Evolutionary conservation across 2,797 vertebrate species (phyloP).

Genomic region (Cynodonichthys magdalenae): DNA sequence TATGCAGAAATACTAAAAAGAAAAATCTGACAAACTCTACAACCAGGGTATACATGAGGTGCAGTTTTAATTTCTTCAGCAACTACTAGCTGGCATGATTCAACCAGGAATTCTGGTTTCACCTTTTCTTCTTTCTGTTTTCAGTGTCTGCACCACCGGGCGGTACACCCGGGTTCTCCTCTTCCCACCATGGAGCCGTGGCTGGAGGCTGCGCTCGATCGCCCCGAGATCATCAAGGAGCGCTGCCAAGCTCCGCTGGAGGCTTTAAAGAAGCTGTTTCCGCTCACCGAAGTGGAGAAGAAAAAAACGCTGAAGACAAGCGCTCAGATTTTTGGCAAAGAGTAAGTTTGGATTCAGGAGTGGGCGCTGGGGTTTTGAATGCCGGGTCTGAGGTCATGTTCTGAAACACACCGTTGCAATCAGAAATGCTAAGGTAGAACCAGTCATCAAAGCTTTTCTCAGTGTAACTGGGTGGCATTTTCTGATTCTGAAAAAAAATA

Average conservation of each 20-base stretch:
- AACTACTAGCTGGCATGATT: conserved; percentile 1
- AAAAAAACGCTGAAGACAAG: conserved; percentile 90
- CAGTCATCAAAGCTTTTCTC: neutral
- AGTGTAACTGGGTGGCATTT: neutral
- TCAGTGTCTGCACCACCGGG: conserved; percentile 93
- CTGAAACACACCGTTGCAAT: neutral
- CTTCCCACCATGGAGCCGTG: conserved; percentile 88
- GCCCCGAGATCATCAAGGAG: conserved; percentile 81
- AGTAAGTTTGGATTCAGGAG: conserved; percentile 77
- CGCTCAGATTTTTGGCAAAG: conserved; percentile 90
- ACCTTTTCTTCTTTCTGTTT: conserved; percentile 8
- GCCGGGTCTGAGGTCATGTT: neutral
- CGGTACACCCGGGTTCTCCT: conserved; percentile 82
- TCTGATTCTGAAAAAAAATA: too few relatives aligned
- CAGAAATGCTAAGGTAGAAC: neutral
- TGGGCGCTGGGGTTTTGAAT: neutral
- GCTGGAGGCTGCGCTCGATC: conserved; percentile 83
- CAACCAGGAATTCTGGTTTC: conserved; percentile 2
- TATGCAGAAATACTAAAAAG: too few relatives aligned
- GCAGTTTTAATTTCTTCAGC: neutral
- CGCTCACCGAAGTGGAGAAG: conserved; percentile 88
- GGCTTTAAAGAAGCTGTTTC: conserved; percentile 87
- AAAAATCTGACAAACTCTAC: too few relatives aligned
- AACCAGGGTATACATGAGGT: too few relatives aligned
- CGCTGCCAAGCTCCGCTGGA: conserved; percentile 82